Evolutionary conservation across 2,113 vertebrate genomes (phyloP), one percentile per base, ranked within the genome.

Genomic region (Corythoichthys intestinalis): DNA sequence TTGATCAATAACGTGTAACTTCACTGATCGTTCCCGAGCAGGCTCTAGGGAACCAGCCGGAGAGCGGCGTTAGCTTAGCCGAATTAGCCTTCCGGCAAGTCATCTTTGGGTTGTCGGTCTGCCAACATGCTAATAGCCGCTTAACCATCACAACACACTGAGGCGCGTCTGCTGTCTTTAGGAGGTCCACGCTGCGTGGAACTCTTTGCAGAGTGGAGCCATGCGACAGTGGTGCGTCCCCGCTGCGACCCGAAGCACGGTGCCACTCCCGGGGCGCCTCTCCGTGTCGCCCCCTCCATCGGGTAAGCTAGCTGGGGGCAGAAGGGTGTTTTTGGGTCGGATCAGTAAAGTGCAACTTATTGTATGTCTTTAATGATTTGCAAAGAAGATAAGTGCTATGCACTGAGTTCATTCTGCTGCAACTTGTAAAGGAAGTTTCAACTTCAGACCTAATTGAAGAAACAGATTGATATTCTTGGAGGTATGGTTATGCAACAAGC

Each of bases 181-280:
- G 44, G 41, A 47, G n/a, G n/a, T 47, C 37, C 20, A 46, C 35
- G 14, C 35, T 8, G 64, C 11, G 65, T 37, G 10, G 56, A 58
- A 38, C 12, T 37, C 11, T 35, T 58, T 37, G 37, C 48, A 35
- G 48, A 75, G 74, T 76, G 78, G 76, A 89, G 89, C 89, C 92
- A 93, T 93, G 92, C 91, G 92, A 82, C 92, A 93, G 90, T 92
- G 91, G 91, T 90, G 91, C 71, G 91, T 92, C 84, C 88, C 91
- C 84, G 86, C 87, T 57, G 91, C 91, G 90, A 90, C 90, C 87
- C 91, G 88, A 44, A 88, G 91, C 82, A 69, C 90, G 35, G 91
- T 91, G 70, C 90, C 91, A 58, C 88, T 91, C 85, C 91, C 91
- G 77, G 91, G 88, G 81, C 84, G 90, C 76, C 78, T 87, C 73